Evolutionary conservation across 1,140 invertebrate species (phyloP), one percentile per base, ranked within the genome.

Genomic region (Pseudoatta argentina): DNA sequence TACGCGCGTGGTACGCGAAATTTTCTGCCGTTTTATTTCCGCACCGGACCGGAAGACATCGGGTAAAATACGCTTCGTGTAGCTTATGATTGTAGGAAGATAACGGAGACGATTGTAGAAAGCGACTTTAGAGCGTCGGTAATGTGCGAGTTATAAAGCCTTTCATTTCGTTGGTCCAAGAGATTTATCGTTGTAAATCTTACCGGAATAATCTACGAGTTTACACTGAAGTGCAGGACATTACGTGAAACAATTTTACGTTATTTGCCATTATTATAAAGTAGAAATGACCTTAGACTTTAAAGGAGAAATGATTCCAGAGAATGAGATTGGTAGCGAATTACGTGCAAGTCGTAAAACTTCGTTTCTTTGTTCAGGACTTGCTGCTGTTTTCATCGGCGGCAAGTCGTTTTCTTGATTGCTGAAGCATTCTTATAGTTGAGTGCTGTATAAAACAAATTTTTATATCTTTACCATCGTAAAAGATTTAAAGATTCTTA

Each of bases 261-360:
- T 55, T 53, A 21, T 55, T 69, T 69, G n/a, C 66, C 34, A 18
- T 48, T 3, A 48, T 79, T 55, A 55, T n/a, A 44, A 30, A 34
- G 34, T 27, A 39, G 18, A 39, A 75, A 72, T 30, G n/a, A 27
- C 24, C 12, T 51, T 24, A 16, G 3, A 39, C 14, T 18, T 44
- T 48, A 18, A 51, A 44, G 30, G 66, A 57, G 3, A 63, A 27
- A 53, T 24, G 30, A 79, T 39, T 69, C 69, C 24, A 18, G 21
- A 57, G 8, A 66, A 30, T 57, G 21, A 57, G 64, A 59, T 71
- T 71, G 57, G 63, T n/a, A 21, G 21, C 61, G 61, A 34, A 66
- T 78, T 48, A 78, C 10, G 78, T 48, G 78, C 61, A 24, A 79
- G 48, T 81, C 48, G 64, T 71, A 57, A 81, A 81, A 44, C 66